phyloP scores from a whole-genome alignment of 2,797 vertebrate species.

The Tokudaia tokunoshimensis region DNA sequence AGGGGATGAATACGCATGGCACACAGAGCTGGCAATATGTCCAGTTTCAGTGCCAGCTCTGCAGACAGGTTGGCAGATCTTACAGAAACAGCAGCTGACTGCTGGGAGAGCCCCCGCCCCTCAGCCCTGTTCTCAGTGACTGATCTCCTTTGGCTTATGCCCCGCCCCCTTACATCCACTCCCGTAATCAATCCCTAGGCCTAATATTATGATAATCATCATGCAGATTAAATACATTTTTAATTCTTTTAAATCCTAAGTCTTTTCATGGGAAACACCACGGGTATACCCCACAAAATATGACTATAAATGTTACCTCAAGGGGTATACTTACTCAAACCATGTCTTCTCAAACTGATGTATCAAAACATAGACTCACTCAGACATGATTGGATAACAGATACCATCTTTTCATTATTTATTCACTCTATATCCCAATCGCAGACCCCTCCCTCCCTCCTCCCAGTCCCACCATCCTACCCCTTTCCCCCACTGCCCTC shows the following conservation, averaged over 20 bases:
- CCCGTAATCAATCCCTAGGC: background rate
- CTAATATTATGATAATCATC: background rate
- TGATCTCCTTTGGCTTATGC: constrained; percentile 30
- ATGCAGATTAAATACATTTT: background rate
- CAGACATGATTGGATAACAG: constrained; percentile 9
- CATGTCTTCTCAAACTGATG: background rate
- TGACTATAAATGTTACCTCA: background rate
- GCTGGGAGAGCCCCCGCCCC: background rate
- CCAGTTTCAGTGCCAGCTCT: constrained; percentile 32
- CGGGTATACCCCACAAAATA: background rate
- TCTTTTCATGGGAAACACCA: background rate
- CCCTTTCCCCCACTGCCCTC: background rate
- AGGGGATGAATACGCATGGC: constrained; percentile 40
- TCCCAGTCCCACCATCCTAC: background rate
- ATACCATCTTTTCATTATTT: background rate
- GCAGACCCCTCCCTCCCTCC: background rate
- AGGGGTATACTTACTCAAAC: background rate
- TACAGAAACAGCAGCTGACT: constrained; percentile 19
- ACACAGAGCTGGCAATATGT: background rate
- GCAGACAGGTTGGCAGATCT: background rate
- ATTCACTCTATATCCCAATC: background rate
- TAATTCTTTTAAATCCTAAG: background rate
- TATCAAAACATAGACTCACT: background rate
- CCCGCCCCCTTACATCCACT: background rate
- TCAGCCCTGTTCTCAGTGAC: background rate